These are phyloP conservation scores for Oncorhynchus nerka DNA, from an alignment of 2,113 vertebrate genomes.

Conservation along the genomic window DNA sequence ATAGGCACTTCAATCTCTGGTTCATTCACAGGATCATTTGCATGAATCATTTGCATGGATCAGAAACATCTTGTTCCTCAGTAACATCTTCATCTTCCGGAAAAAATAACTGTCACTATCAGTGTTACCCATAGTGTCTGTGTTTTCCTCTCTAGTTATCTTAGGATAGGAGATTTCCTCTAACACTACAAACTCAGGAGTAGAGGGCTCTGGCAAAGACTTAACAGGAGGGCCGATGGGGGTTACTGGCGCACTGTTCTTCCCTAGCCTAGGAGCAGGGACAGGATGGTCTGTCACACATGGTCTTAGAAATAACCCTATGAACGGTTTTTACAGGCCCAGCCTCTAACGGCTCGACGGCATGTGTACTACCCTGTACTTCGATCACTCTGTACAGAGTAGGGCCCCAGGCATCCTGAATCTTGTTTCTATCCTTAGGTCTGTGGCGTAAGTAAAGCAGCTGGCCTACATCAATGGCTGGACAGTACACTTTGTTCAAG, in stretches of 20 bases:
- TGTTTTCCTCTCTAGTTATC: background rate
- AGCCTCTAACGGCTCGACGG: background rate
- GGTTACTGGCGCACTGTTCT: background rate
- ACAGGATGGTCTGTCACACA: background rate
- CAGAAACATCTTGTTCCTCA: background rate
- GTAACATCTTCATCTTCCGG: background rate
- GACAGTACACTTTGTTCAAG: too few species aligned
- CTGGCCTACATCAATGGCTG: too few species aligned
- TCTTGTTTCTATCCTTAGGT: conserved; percentile 23
- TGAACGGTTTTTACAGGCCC: too few species aligned
- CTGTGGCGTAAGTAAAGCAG: background rate
- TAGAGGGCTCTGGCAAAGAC: background rate
- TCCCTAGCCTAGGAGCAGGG: background rate
- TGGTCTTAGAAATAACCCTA: background rate
- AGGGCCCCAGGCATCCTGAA: background rate
- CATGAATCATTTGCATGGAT: background rate
- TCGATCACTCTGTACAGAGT: conserved; percentile 9
- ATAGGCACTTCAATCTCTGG: background rate
- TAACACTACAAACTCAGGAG: background rate
- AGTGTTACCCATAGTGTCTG: background rate
- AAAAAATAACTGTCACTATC: background rate
- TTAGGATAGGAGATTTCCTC: background rate
- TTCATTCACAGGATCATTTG: background rate
- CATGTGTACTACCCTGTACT: conserved; percentile 4
- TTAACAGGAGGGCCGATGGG: background rate